These are phyloP conservation scores for Prosapia bicincta DNA, from an alignment of 2,888 invertebrate genomes.

Conservation along the genomic window DNA sequence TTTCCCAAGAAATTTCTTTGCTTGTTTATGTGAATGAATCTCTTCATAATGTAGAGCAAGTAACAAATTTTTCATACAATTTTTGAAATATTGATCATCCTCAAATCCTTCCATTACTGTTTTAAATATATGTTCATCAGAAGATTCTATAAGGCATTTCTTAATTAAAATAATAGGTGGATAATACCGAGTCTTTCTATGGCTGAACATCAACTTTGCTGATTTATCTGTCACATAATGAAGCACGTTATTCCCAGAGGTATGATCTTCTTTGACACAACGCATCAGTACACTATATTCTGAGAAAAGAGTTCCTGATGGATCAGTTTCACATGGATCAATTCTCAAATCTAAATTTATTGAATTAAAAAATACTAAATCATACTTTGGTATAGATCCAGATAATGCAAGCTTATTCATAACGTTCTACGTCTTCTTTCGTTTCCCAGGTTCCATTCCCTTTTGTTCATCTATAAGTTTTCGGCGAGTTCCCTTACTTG, in stretches of 20 bases:
- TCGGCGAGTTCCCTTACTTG: no score
- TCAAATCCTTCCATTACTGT: slow-evolving; percentile 73
- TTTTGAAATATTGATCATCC: slow-evolving; percentile 75
- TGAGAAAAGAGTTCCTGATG: no score
- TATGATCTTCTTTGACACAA: no score
- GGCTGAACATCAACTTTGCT: slow-evolving; percentile 78
- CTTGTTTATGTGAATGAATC: slow-evolving; percentile 68
- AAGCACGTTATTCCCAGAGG: slow-evolving; percentile 85
- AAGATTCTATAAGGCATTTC: slow-evolving; percentile 74
- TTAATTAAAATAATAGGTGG: slow-evolving; percentile 84
- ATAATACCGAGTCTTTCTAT: slow-evolving; percentile 77
- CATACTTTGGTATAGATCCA: no score
- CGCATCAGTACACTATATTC: no score
- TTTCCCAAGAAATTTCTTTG: slow-evolving; percentile 75
- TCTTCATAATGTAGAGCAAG: slow-evolving; percentile 68
- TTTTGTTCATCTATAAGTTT: no score
- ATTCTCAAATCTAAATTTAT: slow-evolving; percentile 89
- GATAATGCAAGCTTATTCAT: no score
- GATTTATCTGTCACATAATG: slow-evolving; percentile 92
- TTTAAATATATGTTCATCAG: slow-evolving; percentile 78
- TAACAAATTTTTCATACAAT: slow-evolving; percentile 84
- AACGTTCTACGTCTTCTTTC: no score
- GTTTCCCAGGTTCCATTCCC: no score
- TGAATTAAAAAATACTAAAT: slow-evolving; percentile 63
- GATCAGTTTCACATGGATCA: slow-evolving; percentile 83